A percentile compares a stretch with the other conserved stretches of the same genome.
Evolutionary conservation across 1,140 invertebrate species (phyloP).

Genomic region (Holotrichia oblita): DNA sequence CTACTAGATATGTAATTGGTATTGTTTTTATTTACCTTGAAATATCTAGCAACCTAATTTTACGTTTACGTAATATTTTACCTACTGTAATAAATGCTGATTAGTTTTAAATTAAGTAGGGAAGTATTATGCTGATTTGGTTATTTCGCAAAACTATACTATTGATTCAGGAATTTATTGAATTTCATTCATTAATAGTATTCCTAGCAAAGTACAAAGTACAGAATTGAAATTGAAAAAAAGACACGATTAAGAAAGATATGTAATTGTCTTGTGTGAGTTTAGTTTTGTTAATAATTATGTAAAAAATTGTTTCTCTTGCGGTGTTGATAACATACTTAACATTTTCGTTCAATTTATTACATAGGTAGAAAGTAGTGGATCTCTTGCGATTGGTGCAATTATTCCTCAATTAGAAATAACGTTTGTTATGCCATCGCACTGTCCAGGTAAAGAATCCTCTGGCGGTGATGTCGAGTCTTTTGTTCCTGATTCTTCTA

Average conservation of each 20-base stretch:
- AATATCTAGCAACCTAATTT: background rate
- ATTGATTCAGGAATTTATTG: background rate
- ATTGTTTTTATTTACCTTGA: background rate
- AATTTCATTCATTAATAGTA: conserved; percentile 31
- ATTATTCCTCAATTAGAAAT: conserved; percentile 86
- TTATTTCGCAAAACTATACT: background rate
- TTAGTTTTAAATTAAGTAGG: background rate
- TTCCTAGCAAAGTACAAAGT: background rate
- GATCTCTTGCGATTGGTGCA: conserved; percentile 77
- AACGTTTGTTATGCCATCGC: conserved; percentile 86
- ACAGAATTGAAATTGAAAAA: background rate
- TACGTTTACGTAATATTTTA: background rate
- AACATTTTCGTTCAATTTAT: background rate
- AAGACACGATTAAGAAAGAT: background rate
- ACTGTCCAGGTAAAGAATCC: conserved; percentile 81
- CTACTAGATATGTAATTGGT: too few species aligned
- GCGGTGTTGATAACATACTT: background rate
- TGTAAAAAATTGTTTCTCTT: background rate
- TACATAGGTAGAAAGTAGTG: conserved; percentile 58
- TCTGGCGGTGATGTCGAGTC: conserved; percentile 82
- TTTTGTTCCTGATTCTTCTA: conserved; percentile 82
- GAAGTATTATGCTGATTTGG: conserved; percentile 6
- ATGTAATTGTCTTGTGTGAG: conserved; percentile 27
- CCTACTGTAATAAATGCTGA: background rate
- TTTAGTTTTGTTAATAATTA: too few species aligned